Evolutionary conservation across 2,113 vertebrate genomes (phyloP), one percentile per base, ranked within the genome.

Genomic region (Athene noctua): DNA sequence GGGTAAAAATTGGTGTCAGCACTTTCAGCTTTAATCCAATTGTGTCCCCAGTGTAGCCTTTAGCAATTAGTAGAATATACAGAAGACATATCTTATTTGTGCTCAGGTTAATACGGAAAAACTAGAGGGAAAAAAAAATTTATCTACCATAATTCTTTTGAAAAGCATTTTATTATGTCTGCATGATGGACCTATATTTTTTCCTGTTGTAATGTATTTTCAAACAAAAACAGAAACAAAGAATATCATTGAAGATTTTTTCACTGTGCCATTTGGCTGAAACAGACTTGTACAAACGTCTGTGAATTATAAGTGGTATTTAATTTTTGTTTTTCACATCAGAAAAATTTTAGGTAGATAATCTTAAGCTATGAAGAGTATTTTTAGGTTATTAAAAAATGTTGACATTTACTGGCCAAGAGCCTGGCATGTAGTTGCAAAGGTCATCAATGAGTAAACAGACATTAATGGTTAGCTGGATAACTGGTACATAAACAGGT

Each of bases 381-480:
- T 81, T 92, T 92, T 98, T 96, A 87, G 55, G 54, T 51, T 96
- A 96, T 87, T 81, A 78, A 73, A 95, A 95, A 96, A 98, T 86
- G 96, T 98, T 98, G 98, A 99, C 98, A 98, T 99, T 99, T 98
- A 97, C 96, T 95, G 98, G 97, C 97, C 98, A 98, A 98, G 98
- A 98, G 98, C 97, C 97, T 97, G 97, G 97, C 97, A 98, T 97
- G 91, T 96, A 98, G 98, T 98, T 98, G 98, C 98, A 98, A 98
- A 99, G 99, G 99, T 99, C 99, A 99, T 98, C 98, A 97, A 98
- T 98, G 99, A 99, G 98, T 98, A 99, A 99, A 99, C 98, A 99
- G 98, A 98, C 99, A 99, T 99, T 99, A 99, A 99, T 99, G 99
- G 98, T 99, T 99, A 99, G 99, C 99, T 97, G 98, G 98, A 98